These are phyloP conservation scores for Rhinolophus sinicus DNA, from an alignment of 2,113 vertebrate species.

Conservation along the genomic window DNA sequence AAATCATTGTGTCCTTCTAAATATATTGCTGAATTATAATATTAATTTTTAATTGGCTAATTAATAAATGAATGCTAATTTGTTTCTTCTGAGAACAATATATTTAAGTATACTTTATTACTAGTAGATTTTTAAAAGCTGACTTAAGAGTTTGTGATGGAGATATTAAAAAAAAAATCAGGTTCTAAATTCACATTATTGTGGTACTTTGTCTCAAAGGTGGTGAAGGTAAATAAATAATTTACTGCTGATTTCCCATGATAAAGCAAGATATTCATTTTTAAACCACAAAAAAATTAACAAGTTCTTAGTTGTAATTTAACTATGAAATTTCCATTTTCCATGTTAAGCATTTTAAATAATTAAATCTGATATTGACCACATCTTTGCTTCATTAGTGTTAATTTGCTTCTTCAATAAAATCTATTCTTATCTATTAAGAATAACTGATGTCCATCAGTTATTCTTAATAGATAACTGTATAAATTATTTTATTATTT, in stretches of 20 bases:
- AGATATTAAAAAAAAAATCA: background rate
- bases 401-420: no score
- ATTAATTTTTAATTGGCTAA: background rate
- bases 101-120: background rate
- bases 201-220: background rate
- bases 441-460: background rate
- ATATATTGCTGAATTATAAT: background rate
- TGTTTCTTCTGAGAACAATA: background rate
- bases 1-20: background rate
- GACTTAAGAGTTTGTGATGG: background rate
- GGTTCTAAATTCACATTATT: background rate
- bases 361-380: no score
- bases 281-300: background rate
- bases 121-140: background rate
- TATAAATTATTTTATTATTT: background rate
- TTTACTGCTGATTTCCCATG: background rate
- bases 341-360: no score
- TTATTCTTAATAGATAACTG: background rate
- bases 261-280: background rate
- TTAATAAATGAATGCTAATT: background rate
- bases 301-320: background rate
- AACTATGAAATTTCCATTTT: background rate
- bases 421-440: no score
- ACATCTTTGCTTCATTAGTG: no score
- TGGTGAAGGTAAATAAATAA: background rate